Conservation (phyloP, 2,888 invertebrate species). For the Chaetogeoica ovagalla region DNA sequence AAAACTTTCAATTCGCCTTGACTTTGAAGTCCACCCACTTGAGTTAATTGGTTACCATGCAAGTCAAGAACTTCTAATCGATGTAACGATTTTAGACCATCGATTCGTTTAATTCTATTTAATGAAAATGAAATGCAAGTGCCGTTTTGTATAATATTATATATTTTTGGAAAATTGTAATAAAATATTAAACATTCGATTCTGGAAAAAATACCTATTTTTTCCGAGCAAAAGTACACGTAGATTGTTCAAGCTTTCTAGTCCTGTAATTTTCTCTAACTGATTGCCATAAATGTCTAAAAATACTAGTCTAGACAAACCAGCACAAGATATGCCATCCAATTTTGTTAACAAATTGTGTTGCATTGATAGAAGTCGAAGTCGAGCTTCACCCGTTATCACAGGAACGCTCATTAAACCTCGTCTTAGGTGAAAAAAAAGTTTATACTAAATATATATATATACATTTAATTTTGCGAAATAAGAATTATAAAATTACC, state of each 20-base stretch:
- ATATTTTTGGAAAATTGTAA: not conserved
- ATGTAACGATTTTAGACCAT: slow-evolving; percentile 71
- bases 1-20: slow-evolving; percentile 82
- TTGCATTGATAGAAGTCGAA: slow-evolving; percentile 84
- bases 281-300: slow-evolving; percentile 94
- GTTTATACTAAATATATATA: slow-evolving; percentile 51
- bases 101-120: slow-evolving; percentile 74
- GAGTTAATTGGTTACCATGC: slow-evolving; percentile 85
- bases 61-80: slow-evolving; percentile 89
- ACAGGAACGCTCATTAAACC: slow-evolving; percentile 82
- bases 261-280: slow-evolving; percentile 79
- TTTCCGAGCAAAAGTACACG: slow-evolving; percentile 88
- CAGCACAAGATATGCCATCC: slow-evolving; percentile 64
- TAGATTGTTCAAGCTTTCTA: slow-evolving; percentile 76
- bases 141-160: not conserved
- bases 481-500: slow-evolving; percentile 60
- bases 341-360: slow-evolving; percentile 84
- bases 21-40: slow-evolving; percentile 71
- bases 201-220: slow-evolving; percentile 69
- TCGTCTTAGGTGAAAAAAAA: slow-evolving; percentile 62
- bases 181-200: slow-evolving; percentile 10
- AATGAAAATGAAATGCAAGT: not conserved
- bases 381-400: slow-evolving; percentile 77
- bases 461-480: not conserved
- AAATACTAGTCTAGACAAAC: slow-evolving; percentile 79